phyloP scores from a whole-genome alignment of 2,797 vertebrate genomes.

The Takifugu rubripes region DNA sequence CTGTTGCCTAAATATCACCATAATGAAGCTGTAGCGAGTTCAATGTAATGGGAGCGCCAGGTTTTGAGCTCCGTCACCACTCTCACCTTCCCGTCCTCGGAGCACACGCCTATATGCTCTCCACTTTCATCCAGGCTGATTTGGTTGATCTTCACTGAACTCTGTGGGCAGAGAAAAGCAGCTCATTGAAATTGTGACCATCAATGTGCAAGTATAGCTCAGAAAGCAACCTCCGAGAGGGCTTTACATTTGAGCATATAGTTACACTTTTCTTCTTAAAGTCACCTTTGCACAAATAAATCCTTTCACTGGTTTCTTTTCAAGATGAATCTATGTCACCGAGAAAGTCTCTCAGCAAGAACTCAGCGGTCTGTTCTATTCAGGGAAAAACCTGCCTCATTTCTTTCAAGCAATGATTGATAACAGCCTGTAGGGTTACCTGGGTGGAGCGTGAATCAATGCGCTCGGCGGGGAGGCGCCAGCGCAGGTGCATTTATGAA shows the following conservation, averaged over 20 bases:
- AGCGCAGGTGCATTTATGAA: conserved; percentile 14
- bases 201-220: conserved; percentile 21
- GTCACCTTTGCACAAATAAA: conserved; percentile 1
- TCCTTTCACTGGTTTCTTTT: conserved; percentile 4
- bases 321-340: conserved; percentile 5
- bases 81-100: conserved; percentile 97
- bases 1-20: conserved; percentile 26
- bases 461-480: conserved; percentile 21
- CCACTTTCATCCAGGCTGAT: conserved; percentile 98
- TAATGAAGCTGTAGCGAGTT: conserved; percentile 51
- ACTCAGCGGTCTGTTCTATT: conserved; percentile 12
- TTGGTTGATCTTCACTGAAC: conserved; percentile 98
- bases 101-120: conserved; percentile 96
- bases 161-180: conserved; percentile 77
- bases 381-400: conserved; percentile 15
- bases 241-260: conserved; percentile 4
- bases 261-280: conserved; percentile 6
- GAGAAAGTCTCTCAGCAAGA: conserved; percentile 7
- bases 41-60: conserved; percentile 45
- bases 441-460: conserved; percentile 41
- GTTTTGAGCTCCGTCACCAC: conserved; percentile 48
- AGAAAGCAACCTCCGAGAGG: conserved; percentile 1
- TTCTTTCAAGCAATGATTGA: conserved; percentile 20
- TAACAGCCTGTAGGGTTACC: conserved; percentile 12
- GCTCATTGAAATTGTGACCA: conserved; percentile 11